phyloP scores from a whole-genome alignment of 2,797 vertebrate genomes.

The Discoglossus pictus region DNA sequence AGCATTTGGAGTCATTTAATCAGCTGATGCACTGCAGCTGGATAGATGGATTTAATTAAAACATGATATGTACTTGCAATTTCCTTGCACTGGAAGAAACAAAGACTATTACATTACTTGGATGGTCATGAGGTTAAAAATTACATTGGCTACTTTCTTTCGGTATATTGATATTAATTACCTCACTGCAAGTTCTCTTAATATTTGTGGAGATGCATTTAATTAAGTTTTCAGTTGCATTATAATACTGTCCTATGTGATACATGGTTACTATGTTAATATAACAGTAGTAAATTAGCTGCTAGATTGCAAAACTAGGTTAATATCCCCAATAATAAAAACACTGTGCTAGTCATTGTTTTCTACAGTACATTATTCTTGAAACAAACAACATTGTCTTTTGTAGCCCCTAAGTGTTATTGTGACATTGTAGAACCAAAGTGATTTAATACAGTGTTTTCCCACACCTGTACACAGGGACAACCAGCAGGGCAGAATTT shows the following conservation, averaged over 20 bases:
- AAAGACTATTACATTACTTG: not conserved
- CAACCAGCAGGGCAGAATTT: no score
- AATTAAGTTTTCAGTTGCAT: not conserved
- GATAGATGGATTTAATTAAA: slow-evolving; percentile 29
- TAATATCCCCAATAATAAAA: no score
- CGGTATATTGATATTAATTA: not conserved
- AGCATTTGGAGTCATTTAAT: slow-evolving; percentile 17
- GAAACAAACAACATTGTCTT: no score
- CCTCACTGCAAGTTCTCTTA: no score
- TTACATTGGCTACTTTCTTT: not conserved
- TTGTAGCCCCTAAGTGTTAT: no score
- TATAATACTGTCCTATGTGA: not conserved
- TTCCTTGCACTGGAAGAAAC: not conserved
- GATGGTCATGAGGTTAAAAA: not conserved
- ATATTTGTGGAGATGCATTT: no score
- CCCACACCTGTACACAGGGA: no score
- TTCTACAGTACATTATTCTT: no score
- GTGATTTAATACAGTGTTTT: no score
- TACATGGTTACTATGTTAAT: not conserved
- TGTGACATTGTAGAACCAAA: no score
- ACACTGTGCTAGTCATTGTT: no score
- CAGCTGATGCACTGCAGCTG: slow-evolving; percentile 1
- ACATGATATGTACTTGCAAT: slow-evolving; percentile 22
- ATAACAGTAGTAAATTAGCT: not conserved
- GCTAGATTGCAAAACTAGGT: not conserved